Percentiles rank a stretch among this genome's conserved stretches.
Conservation (phyloP, 1,140 invertebrate species). For the Zelostemma sp. region DNA sequence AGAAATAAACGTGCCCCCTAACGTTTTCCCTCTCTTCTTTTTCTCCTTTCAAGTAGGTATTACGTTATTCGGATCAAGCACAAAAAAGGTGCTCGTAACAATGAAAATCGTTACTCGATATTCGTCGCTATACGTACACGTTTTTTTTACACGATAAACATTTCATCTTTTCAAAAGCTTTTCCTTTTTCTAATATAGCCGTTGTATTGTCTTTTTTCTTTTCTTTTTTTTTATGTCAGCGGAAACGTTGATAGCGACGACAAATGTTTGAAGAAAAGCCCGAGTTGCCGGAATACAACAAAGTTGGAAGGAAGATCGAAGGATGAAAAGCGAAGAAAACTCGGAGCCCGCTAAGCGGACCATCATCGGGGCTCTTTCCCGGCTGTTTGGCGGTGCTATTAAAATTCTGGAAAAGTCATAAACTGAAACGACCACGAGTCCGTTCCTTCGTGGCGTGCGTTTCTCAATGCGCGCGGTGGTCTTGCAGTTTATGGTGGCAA, state of each 20-base stretch:
- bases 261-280: conserved; percentile 17
- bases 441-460: conserved; percentile 30
- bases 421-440: conserved; percentile 47
- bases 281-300: conserved; percentile 14
- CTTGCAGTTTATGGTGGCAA: conserved; percentile 59
- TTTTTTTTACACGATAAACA: too few relatives aligned
- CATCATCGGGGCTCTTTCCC: conserved; percentile 44
- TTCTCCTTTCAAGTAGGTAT: not conserved
- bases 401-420: conserved; percentile 68
- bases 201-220: too few relatives aligned
- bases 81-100: too few relatives aligned
- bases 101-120: too few relatives aligned
- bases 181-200: too few relatives aligned
- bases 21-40: not conserved
- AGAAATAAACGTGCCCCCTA: not conserved
- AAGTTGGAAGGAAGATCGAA: conserved; percentile 12
- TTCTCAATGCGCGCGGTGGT: conserved; percentile 33
- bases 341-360: conserved; percentile 40
- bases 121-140: too few relatives aligned
- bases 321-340: conserved; percentile 22
- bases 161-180: too few relatives aligned
- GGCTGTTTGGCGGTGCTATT: conserved; percentile 59
- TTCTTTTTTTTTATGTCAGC: not conserved
- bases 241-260: too few relatives aligned
- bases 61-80: too few relatives aligned